phyloP scores from a whole-genome alignment of 53 echinoderm and acorn worm species.

The Luidia sarsii region DNA sequence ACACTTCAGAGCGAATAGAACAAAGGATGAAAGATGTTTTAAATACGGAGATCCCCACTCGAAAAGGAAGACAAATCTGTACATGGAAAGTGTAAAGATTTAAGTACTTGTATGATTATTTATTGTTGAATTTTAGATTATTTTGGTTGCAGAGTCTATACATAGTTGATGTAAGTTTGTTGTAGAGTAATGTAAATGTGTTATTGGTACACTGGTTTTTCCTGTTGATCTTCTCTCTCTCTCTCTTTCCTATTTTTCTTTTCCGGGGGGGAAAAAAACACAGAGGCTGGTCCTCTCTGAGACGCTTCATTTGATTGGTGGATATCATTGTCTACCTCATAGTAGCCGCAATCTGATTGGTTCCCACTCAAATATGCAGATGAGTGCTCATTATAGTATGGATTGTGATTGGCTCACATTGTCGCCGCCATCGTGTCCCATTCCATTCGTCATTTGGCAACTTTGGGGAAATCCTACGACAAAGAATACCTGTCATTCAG shows the following conservation, averaged over 20 bases:
- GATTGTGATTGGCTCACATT: conserved; percentile 27
- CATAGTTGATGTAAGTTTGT: not conserved
- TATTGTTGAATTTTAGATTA: conserved; percentile 1
- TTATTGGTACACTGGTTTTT: too few relatives aligned
- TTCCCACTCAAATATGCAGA: not conserved
- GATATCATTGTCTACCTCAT: conserved; percentile 6
- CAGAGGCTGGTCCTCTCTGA: conserved; percentile 45
- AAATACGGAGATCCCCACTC: not conserved
- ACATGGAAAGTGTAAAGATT: not conserved
- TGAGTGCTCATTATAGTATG: not conserved
- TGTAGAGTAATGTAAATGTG: not conserved
- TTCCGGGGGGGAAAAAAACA: not conserved
- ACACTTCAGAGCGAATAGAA: too few relatives aligned
- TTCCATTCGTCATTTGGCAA: too few relatives aligned
- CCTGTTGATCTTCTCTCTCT: too few relatives aligned
- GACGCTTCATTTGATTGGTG: conserved; percentile 27
- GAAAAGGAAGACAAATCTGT: not conserved
- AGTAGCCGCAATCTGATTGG: conserved; percentile 12
- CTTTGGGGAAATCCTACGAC: too few relatives aligned
- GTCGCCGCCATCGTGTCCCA: too few relatives aligned
- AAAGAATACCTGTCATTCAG: too few relatives aligned
- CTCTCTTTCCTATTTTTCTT: not conserved
- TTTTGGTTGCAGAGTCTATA: not conserved
- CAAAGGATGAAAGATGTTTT: too few relatives aligned
- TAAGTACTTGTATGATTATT: not conserved